A percentile compares a stretch with the other conserved stretches of the same genome.
Evolutionary conservation across 2,113 vertebrate species (phyloP).

Genomic region (Abramis brama): DNA sequence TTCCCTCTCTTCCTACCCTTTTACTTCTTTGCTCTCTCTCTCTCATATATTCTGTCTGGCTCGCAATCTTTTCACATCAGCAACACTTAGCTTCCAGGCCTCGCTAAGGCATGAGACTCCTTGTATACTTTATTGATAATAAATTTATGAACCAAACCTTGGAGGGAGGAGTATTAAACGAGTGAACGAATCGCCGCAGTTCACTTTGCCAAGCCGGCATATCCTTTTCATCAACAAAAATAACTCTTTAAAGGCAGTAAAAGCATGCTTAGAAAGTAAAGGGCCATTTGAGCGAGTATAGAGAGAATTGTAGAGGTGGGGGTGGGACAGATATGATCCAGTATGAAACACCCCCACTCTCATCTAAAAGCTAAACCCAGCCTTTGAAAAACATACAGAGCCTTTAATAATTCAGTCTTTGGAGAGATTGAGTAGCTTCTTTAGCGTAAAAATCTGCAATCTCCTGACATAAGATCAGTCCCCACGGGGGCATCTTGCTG

Average conservation of each 20-base stretch:
- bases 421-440: conserved; percentile 77
- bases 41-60: conserved; percentile 52
- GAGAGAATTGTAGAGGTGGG: conserved; percentile 57
- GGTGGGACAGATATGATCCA: conserved; percentile 67
- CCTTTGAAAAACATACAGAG: conserved; percentile 79
- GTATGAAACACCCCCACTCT: conserved; percentile 53
- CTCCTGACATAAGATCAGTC: conserved; percentile 78
- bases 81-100: conserved; percentile 69
- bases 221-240: conserved; percentile 83
- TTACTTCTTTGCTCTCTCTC: conserved; percentile 37
- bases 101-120: conserved; percentile 67
- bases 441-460: conserved; percentile 75
- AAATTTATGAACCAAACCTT: conserved; percentile 79
- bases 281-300: conserved; percentile 74
- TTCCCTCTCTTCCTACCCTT: conserved; percentile 38
- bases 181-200: conserved; percentile 71
- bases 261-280: conserved; percentile 78
- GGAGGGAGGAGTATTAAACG: conserved; percentile 71
- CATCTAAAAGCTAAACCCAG: conserved; percentile 74
- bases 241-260: conserved; percentile 78
- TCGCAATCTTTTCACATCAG: conserved; percentile 53
- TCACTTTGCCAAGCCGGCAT: conserved; percentile 68
- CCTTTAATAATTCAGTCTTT: conserved; percentile 80
- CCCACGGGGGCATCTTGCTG: conserved; percentile 61
- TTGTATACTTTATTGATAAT: conserved; percentile 74